A percentile compares a stretch with the other conserved stretches of the same genome.
These are phyloP conservation scores for Criorhina ranunculi DNA, from an alignment of 2,888 invertebrate genomes.

Conservation along the genomic window DNA sequence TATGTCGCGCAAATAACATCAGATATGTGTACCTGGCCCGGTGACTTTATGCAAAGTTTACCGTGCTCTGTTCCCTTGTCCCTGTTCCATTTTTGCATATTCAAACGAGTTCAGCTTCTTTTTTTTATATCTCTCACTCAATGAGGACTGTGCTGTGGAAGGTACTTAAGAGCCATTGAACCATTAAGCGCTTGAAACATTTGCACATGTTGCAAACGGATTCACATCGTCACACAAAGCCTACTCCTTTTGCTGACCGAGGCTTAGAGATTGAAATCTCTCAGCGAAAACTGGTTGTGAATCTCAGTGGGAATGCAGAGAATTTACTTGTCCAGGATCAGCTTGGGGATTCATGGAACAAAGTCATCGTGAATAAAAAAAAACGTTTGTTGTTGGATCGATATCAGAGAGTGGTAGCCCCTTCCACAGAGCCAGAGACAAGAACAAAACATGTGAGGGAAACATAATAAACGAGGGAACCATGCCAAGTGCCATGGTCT, in stretches of 20 bases:
- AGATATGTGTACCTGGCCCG: constrained; percentile 14
- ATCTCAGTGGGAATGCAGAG: neutral
- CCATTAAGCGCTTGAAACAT: constrained; percentile 58
- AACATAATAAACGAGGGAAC: constrained; percentile 61
- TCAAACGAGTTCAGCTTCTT: constrained; percentile 54
- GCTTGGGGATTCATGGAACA: neutral
- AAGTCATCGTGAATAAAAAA: constrained; percentile 1
- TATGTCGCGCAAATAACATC: constrained; percentile 32
- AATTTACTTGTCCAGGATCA: constrained; percentile 18
- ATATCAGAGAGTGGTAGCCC: constrained; percentile 20
- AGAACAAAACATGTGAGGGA: constrained; percentile 34
- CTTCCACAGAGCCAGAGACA: constrained; percentile 2
- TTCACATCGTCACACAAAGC: neutral
- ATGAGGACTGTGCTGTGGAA: neutral
- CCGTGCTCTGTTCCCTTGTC: neutral
- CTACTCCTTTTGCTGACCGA: constrained; percentile 23
- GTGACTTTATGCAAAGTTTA: constrained; percentile 61
- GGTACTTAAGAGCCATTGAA: constrained; percentile 66
- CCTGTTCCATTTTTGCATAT: neutral
- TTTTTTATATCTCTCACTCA: constrained; percentile 54
- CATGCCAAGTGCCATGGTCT: constrained; percentile 55
- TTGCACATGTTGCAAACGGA: constrained; percentile 10
- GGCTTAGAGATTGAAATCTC: constrained; percentile 57
- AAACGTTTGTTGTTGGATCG: constrained; percentile 42
- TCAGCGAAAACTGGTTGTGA: constrained; percentile 45